These are phyloP conservation scores for Clanis bilineata DNA, from an alignment of 2,888 invertebrate genomes.

Conservation along the genomic window DNA sequence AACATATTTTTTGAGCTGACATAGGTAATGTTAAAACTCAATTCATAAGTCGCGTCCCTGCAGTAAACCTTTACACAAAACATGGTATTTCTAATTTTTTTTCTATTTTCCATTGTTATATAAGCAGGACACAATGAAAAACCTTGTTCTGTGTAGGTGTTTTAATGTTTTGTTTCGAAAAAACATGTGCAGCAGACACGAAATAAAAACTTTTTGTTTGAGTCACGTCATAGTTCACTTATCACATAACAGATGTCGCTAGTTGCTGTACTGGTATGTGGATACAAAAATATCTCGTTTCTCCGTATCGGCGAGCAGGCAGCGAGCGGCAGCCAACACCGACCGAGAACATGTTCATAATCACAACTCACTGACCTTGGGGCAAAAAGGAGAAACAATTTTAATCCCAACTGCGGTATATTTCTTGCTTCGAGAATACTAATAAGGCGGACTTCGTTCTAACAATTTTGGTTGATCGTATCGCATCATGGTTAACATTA, in stretches of 20 bases:
- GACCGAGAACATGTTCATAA: constrained; percentile 54
- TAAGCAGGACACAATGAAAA: too few species aligned
- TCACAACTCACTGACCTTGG: constrained; percentile 76
- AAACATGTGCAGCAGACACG: not conserved
- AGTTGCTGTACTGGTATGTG: constrained; percentile 34
- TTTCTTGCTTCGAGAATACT: constrained; percentile 62
- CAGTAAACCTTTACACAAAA: too few species aligned
- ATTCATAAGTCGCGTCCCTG: too few species aligned
- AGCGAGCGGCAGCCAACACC: constrained; percentile 23
- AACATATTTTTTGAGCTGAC: too few species aligned
- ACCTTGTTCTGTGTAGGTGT: too few species aligned
- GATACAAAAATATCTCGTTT: constrained; percentile 60
- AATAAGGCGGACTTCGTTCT: constrained; percentile 54
- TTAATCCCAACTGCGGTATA: constrained; percentile 63
- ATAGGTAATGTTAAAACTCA: too few species aligned
- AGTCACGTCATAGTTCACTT: constrained; percentile 26
- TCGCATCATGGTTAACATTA: not conserved
- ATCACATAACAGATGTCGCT: constrained; percentile 55
- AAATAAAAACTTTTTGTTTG: not conserved
- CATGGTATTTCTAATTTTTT: too few species aligned
- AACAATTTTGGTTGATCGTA: constrained; percentile 34
- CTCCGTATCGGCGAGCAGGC: constrained; percentile 48
- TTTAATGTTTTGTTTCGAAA: too few species aligned
- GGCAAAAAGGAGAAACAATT: constrained; percentile 73
- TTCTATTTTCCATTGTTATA: too few species aligned